These are phyloP conservation scores for Neodiprion pinetum DNA, from an alignment of 1,140 invertebrate species.

Conservation along the genomic window DNA sequence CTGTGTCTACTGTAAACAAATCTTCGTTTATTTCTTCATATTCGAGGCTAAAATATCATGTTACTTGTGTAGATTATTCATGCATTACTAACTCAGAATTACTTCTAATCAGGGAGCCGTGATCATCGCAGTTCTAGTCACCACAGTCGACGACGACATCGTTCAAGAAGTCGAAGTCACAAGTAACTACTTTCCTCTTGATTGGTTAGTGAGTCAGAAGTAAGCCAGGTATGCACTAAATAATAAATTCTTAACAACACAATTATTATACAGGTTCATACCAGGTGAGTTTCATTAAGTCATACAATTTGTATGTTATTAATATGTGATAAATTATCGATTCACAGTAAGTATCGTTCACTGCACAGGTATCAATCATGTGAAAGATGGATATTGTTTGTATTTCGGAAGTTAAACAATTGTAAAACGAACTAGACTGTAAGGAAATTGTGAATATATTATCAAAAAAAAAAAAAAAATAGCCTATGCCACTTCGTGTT, in stretches of 20 bases:
- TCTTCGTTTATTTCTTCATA: background rate
- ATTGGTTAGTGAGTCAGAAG: slow-evolving; percentile 64
- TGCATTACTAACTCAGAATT: background rate
- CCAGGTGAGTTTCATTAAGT: slow-evolving; percentile 61
- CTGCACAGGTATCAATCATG: background rate
- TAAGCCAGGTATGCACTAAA: slow-evolving; percentile 61
- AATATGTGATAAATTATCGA: slow-evolving; percentile 39
- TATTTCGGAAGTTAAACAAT: background rate
- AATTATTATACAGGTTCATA: slow-evolving; percentile 62
- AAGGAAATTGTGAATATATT: background rate
- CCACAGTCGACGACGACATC: slow-evolving; percentile 56
- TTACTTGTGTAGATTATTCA: background rate
- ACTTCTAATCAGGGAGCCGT: slow-evolving; percentile 43
- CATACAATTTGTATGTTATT: slow-evolving; percentile 57
- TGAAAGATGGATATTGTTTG: background rate
- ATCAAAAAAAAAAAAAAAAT: background rate
- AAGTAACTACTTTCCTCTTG: slow-evolving; percentile 63
- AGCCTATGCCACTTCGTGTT: background rate
- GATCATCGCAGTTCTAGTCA: slow-evolving; percentile 56
- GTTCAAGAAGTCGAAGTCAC: slow-evolving; percentile 61
- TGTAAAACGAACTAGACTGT: background rate
- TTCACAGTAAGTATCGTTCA: background rate
- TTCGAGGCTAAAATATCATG: slow-evolving; percentile 5
- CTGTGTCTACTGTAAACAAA: background rate
- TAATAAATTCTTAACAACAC: slow-evolving; percentile 60